phyloP scores from a whole-genome alignment of 2,797 vertebrate genomes.

The Streptopelia turtur region DNA sequence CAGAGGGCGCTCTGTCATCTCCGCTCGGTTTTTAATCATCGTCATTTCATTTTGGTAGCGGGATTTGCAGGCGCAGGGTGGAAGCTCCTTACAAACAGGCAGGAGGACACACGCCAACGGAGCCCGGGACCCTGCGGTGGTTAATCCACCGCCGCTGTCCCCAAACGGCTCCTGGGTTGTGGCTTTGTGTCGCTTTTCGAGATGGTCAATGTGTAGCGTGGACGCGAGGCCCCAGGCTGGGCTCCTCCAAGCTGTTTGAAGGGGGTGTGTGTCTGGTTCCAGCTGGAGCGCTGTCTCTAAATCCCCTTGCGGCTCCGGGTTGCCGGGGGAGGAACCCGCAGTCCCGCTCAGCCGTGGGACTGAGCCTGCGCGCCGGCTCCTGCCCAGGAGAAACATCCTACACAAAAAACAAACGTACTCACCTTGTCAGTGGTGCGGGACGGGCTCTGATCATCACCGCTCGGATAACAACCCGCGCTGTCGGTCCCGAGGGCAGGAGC shows the following conservation, averaged over 20 bases:
- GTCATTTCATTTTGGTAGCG: accelerated
- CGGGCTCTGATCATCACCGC: not conserved
- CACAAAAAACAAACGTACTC: not conserved
- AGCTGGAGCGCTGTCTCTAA: accelerated
- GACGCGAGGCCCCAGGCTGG: not conserved
- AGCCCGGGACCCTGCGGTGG: not conserved
- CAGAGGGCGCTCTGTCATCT: constrained; percentile 30
- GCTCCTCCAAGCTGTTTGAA: not conserved
- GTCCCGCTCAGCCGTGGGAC: not conserved
- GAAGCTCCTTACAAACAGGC: not conserved
- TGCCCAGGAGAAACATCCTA: not conserved
- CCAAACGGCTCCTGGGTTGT: accelerated
- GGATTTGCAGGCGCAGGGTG: not conserved
- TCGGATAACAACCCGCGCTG: not conserved
- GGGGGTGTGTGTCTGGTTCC: accelerated
- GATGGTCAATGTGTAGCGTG: accelerated
- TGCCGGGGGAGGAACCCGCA: not conserved
- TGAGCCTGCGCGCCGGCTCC: not conserved
- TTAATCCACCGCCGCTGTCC: not conserved
- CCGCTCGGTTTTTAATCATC: accelerated
- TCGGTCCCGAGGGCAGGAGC: not conserved
- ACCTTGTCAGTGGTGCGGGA: not conserved
- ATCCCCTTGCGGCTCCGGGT: not conserved
- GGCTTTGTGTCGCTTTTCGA: accelerated
- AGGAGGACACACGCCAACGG: accelerated